Base-by-base conservation (phyloP, 2,797 vertebrate species). In the Eurystomus glaucurus region DNA sequence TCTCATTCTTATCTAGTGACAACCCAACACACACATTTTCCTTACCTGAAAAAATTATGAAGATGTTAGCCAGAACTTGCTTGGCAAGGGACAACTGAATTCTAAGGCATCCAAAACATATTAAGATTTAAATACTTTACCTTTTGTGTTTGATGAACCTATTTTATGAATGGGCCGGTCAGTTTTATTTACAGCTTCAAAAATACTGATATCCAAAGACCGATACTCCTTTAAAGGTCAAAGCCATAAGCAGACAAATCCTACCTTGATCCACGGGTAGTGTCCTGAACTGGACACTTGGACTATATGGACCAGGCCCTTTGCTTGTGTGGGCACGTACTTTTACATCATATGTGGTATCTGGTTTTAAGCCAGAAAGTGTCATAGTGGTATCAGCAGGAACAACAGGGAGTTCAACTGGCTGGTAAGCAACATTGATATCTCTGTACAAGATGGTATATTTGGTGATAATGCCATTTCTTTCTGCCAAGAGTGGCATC, bases 261-360 rank as follows among this genome's bases (percentile, higher is more conserved):
- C 99, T 99, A 99, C 99, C 99, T 99, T 99, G 99, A 99, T 99
- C 99, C 98, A 99, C 98, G 94, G 99, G 99, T 97, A 99, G 99
- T 98, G 99, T 99, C 99, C 99, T 99, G 99, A 99, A 99, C 98
- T 99, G 99, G 99, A 99, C 99, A 99, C 99, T 99, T 98, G 99
- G 99, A 99, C 99, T 99, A 99, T 99, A 99, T 95, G 99, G 99
- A 98, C 99, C 99, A 91, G 99, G 98, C 98, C 99, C 99, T 99
- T 99, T 99, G 99, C 99, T 99, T 99, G 99, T 99, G 98, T 99
- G 99, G 98, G 99, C 99, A 99, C 99, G 99, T 99, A 99, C 99
- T 99, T 99, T 99, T 99, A 99, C 99, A 99, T 99, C 99, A 66
- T 99, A 99, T 97, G 99, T 99, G 95, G 99, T 99, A 98, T 99